A percentile compares a stretch with the other conserved stretches of the same genome.
These are phyloP conservation scores for Apodemia duryi DNA, from an alignment of 2,888 invertebrate genomes.

Conservation along the genomic window DNA sequence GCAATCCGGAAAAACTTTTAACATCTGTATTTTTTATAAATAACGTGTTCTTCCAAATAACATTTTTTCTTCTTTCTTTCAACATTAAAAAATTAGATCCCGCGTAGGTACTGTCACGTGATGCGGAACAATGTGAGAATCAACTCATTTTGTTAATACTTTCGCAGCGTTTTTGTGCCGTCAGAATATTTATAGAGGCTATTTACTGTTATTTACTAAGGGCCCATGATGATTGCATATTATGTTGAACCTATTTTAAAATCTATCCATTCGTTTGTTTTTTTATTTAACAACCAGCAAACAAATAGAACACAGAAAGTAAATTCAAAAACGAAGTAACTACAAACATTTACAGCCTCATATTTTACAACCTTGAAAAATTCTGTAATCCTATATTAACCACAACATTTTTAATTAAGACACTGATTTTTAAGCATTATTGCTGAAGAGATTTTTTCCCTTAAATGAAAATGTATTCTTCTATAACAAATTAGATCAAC, in stretches of 20 bases:
- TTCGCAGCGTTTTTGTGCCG: background rate
- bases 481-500: constrained; percentile 13
- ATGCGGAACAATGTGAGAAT: no score
- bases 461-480: constrained; percentile 11
- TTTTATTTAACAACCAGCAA: background rate
- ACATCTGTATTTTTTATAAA: no score
- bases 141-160: background rate
- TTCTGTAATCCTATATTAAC: constrained; percentile 50
- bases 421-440: constrained; percentile 52
- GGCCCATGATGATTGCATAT: background rate
- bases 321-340: constrained; percentile 42
- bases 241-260: background rate
- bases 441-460: constrained; percentile 37
- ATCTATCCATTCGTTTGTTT: background rate
- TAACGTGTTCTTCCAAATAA: no score
- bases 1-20: no score
- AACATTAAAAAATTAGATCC: no score
- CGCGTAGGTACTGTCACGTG: no score
- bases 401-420: constrained; percentile 65
- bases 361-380: constrained; percentile 57
- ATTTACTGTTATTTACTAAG: no score
- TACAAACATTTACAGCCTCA: constrained; percentile 58
- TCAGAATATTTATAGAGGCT: background rate
- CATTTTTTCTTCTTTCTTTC: no score
- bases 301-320: constrained; percentile 13